phyloP scores from a whole-genome alignment of 1,140 invertebrate species.

The Sycophaga agraensis region DNA sequence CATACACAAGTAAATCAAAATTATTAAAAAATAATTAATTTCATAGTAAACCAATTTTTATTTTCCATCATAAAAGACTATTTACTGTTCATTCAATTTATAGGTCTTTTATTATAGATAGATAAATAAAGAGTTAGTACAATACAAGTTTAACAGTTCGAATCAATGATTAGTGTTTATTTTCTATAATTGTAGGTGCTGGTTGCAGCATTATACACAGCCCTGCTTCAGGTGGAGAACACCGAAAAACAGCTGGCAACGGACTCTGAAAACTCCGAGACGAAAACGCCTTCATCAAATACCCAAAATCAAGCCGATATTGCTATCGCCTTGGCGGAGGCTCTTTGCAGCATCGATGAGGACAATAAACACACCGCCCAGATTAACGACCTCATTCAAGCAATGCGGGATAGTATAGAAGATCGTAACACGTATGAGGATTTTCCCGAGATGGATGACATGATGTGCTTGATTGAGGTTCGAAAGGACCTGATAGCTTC shows the following conservation, averaged over 20 bases:
- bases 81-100: too few relatives aligned
- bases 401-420: conserved; percentile 38
- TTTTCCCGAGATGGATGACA: conserved; percentile 40
- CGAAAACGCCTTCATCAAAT: not conserved
- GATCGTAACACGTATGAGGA: conserved; percentile 2
- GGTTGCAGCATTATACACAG: conserved; percentile 46
- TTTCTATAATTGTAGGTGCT: too few relatives aligned
- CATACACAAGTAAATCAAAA: too few relatives aligned
- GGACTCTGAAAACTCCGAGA: not conserved
- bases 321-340: conserved; percentile 67
- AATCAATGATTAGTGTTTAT: too few relatives aligned
- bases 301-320: conserved; percentile 33
- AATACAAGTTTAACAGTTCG: too few relatives aligned
- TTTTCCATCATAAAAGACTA: too few relatives aligned
- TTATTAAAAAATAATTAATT: too few relatives aligned
- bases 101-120: too few relatives aligned
- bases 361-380: conserved; percentile 73
- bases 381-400: conserved; percentile 63
- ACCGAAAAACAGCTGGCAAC: not conserved
- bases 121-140: too few relatives aligned
- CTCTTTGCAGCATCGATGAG: conserved; percentile 75
- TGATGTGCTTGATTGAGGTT: conserved; percentile 45
- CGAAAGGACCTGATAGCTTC: conserved; percentile 53
- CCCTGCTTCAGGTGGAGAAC: conserved; percentile 31
- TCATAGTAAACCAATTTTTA: too few relatives aligned